Evolutionary conservation across 2,888 invertebrate genomes (phyloP), one percentile per base, ranked within the genome.

Genomic region (Eilema sororculum): DNA sequence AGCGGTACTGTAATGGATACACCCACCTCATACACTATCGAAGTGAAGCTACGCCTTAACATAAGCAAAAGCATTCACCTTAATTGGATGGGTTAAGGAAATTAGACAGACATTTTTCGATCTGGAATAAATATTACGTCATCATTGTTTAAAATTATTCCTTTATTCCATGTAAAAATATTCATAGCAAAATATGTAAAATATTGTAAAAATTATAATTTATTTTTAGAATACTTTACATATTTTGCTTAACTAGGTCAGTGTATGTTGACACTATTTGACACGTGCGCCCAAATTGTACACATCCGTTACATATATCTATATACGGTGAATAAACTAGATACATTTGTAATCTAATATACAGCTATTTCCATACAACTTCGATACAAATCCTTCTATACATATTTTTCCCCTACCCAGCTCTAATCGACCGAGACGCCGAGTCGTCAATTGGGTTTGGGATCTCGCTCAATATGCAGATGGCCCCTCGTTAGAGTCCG

Each of bases 381-480:
- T 10, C 24, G 13, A 57, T 33, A 65, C 57, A 65, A 46, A 66
- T 41, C 30, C 30, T 6, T 37, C 57, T 52, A 41, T 30, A 25
- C n/a, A 73, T 67, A 74, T 76, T 73, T 70, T 58, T 37, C 63
- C 61, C 28, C 75, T 77, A 60, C 78, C 78, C 73, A 73, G 73
- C 58, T 73, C 71, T 77, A 79, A 77, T 75, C 74, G 76, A 72
- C 69, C 70, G 69, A 74, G 75, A 65, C 71, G 77, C 75, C 71
- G 78, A 77, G 71, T 74, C 76, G 73, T 77, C 84, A 86, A 87
- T 87, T 84, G 84, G 79, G 82, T 84, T 85, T 81, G 77, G 74
- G 80, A 72, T 76, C 74, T 69, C 80, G 81, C 78, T 86, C 86
- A 83, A 87, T 88, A 88, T 88, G 88, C 86, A 88, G 86, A 88